A percentile compares a stretch with the other conserved stretches of the same genome.
These are phyloP conservation scores for Gambusia affinis DNA, from an alignment of 2,113 vertebrate species.

Conservation along the genomic window DNA sequence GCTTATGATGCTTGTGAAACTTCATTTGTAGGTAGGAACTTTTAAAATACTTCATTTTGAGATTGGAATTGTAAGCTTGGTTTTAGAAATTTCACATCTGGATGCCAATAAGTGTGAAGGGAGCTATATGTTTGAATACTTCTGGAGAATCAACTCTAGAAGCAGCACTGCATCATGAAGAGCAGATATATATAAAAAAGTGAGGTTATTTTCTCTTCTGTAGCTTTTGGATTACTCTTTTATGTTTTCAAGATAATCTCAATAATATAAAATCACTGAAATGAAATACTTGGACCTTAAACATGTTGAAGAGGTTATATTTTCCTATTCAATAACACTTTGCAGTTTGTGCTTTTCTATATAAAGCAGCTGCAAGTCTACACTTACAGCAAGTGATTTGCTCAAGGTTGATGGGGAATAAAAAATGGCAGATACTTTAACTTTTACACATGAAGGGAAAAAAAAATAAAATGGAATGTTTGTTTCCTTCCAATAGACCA, in stretches of 20 bases:
- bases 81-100: background rate
- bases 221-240: background rate
- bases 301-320: background rate
- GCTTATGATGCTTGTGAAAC: too few relatives aligned
- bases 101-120: background rate
- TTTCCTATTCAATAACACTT: background rate
- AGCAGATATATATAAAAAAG: constrained; percentile 22
- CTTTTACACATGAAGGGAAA: constrained; percentile 24
- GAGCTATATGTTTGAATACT: background rate
- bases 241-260: background rate
- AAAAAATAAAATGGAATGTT: constrained; percentile 39
- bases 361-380: constrained; percentile 1
- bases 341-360: background rate
- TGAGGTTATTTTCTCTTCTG: constrained; percentile 56
- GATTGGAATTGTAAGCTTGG: too few relatives aligned
- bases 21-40: background rate
- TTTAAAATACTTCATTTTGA: too few relatives aligned
- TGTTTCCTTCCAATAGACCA: constrained; percentile 59
- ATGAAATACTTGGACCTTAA: background rate
- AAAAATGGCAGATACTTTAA: constrained; percentile 4
- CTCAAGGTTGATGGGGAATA: constrained; percentile 5
- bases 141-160: constrained; percentile 30
- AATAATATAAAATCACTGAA: background rate
- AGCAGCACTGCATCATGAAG: constrained; percentile 41
- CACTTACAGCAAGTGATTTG: background rate